Evolutionary conservation across 2,113 vertebrate species (phyloP).

Genomic region (Chlamydotis undulata): DNA sequence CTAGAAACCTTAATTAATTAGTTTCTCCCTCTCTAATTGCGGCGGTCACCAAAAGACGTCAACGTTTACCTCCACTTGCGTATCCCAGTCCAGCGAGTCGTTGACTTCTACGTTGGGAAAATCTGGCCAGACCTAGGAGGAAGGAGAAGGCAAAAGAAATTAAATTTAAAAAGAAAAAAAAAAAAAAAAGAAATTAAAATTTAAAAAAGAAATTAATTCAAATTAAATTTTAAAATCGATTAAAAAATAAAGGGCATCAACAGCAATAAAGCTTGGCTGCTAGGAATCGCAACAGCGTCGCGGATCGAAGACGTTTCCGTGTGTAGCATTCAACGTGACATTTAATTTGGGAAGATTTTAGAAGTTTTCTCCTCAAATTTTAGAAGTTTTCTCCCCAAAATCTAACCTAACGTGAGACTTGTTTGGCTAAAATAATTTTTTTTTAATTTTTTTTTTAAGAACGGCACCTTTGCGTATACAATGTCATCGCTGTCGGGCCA

Average conservation of each 20-base stretch:
- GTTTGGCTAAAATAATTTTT: not conserved
- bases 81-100: constrained; percentile 80
- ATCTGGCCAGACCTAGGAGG: constrained; percentile 91
- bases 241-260: too few relatives aligned
- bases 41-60: not conserved
- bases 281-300: too few relatives aligned
- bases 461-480: constrained; percentile 87
- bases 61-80: constrained; percentile 81
- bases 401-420: not conserved
- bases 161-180: too few relatives aligned
- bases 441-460: not conserved
- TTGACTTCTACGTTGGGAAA: constrained; percentile 78
- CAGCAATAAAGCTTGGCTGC: too few relatives aligned
- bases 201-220: too few relatives aligned
- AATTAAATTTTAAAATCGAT: too few relatives aligned
- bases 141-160: not conserved
- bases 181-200: too few relatives aligned
- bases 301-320: not conserved
- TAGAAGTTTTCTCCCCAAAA: not conserved
- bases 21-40: not conserved
- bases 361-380: too few relatives aligned
- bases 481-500: constrained; percentile 81
- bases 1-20: not conserved
- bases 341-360: too few relatives aligned
- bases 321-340: not conserved